Evolutionary conservation across 2,888 invertebrate genomes (phyloP).

Genomic region (Zele albiditarsus): DNA sequence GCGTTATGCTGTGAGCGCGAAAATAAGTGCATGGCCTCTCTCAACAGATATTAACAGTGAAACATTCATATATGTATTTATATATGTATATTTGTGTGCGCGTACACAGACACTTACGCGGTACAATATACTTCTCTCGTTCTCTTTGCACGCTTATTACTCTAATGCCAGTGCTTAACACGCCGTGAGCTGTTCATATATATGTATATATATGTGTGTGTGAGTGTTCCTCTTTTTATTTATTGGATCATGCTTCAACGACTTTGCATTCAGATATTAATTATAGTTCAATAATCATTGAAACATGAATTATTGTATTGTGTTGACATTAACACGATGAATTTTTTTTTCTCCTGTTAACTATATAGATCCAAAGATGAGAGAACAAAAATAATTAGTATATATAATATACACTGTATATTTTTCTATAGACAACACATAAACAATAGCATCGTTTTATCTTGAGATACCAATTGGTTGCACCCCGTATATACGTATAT

Average conservation of each 20-base stretch:
- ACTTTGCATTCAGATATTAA: conserved; percentile 9
- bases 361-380: neutral
- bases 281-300: conserved; percentile 24
- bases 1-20: conserved; percentile 44
- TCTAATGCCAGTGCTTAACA: conserved; percentile 71
- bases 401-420: conserved; percentile 20
- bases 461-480: conserved; percentile 40
- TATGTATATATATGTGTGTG: conserved; percentile 58
- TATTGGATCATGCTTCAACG: conserved; percentile 35
- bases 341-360: neutral
- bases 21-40: conserved; percentile 50
- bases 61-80: neutral
- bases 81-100: neutral
- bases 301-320: conserved; percentile 26
- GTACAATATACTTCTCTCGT: conserved; percentile 1
- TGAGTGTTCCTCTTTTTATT: conserved; percentile 45
- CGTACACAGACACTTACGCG: neutral
- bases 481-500: conserved; percentile 44
- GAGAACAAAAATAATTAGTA: neutral
- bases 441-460: conserved; percentile 23
- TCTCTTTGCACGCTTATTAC: conserved; percentile 71
- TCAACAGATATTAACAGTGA: conserved; percentile 26
- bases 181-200: conserved; percentile 61
- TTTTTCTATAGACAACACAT: conserved; percentile 18
- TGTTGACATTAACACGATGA: conserved; percentile 39